A percentile compares a stretch with the other conserved stretches of the same genome.
Evolutionary conservation across 2,113 vertebrate genomes (phyloP).

Genomic region (Xenus cinereus): DNA sequence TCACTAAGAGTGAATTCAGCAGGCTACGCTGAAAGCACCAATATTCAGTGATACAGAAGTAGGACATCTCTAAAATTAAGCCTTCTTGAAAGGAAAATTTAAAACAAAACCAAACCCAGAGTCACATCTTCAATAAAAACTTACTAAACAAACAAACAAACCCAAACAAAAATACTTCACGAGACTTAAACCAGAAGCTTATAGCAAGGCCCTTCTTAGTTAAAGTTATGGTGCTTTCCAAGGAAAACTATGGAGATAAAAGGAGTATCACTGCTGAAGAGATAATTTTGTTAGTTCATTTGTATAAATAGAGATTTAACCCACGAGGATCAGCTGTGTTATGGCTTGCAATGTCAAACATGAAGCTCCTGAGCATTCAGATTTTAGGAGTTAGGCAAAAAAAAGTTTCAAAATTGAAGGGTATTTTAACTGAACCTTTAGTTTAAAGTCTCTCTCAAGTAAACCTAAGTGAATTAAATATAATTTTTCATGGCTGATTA

Average conservation of each 20-base stretch:
- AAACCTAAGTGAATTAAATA: conserved; percentile 15
- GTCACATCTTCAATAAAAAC: not conserved
- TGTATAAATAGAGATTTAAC: not conserved
- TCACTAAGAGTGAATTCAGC: not conserved
- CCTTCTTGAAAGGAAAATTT: not conserved
- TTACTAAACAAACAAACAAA: not conserved
- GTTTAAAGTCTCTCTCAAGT: not conserved
- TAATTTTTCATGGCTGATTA: conserved; percentile 17
- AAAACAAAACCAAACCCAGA: not conserved
- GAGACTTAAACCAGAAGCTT: not conserved
- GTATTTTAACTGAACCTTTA: not conserved
- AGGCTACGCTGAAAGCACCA: not conserved
- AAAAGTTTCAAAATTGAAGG: not conserved
- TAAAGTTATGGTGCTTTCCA: not conserved
- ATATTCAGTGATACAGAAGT: not conserved
- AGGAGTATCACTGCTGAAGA: not conserved
- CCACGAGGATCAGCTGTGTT: not conserved
- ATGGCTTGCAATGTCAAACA: not conserved
- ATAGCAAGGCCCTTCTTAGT: not conserved
- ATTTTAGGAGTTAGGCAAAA: not conserved
- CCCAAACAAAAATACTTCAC: not conserved
- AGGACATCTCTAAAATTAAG: not conserved
- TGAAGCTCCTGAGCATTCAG: not conserved
- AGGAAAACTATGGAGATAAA: not conserved
- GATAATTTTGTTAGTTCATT: not conserved